Percentiles rank a stretch among this genome's conserved stretches.
These are phyloP conservation scores for Sebastes baramenuke DNA, from an alignment of 2,797 vertebrate species.

Conservation along the genomic window DNA sequence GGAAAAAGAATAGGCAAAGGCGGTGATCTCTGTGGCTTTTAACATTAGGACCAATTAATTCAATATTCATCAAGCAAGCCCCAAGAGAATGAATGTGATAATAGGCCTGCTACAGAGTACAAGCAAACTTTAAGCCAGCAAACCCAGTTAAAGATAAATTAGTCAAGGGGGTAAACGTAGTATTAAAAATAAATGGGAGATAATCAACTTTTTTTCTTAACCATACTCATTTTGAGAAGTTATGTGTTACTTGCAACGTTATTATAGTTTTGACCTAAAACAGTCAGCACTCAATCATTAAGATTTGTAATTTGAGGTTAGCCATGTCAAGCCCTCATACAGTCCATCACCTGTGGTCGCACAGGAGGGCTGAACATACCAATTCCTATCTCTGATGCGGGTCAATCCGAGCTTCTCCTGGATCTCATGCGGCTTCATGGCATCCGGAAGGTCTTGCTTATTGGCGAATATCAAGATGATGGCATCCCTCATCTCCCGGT, in stretches of 20 bases:
- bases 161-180: slow-evolving; percentile 79
- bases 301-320: slow-evolving; percentile 99
- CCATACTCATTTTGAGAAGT: slow-evolving; percentile 86
- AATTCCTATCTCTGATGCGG: slow-evolving; percentile 99
- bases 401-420: slow-evolving; percentile 99
- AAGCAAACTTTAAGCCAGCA: slow-evolving; percentile 82
- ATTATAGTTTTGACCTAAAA: slow-evolving; percentile 86
- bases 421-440: slow-evolving; percentile 99
- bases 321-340: slow-evolving; percentile 99
- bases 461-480: slow-evolving; percentile 99
- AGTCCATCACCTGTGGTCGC: slow-evolving; percentile 98
- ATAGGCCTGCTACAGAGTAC: slow-evolving; percentile 76
- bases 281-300: slow-evolving; percentile 91
- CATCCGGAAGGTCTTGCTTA: slow-evolving; percentile 99
- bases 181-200: slow-evolving; percentile 86
- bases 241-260: slow-evolving; percentile 83
- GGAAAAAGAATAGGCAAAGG: slow-evolving; percentile 79
- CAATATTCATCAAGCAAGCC: slow-evolving; percentile 74
- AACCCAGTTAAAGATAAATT: slow-evolving; percentile 83
- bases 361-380: slow-evolving; percentile 99
- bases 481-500: slow-evolving; percentile 99
- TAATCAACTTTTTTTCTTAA: slow-evolving; percentile 82
- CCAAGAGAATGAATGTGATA: slow-evolving; percentile 73
- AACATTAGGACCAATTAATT: slow-evolving; percentile 67
- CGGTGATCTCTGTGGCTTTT: slow-evolving; percentile 78